phyloP scores from a whole-genome alignment of 2,113 vertebrate genomes.

The Poicephalus gulielmi region DNA sequence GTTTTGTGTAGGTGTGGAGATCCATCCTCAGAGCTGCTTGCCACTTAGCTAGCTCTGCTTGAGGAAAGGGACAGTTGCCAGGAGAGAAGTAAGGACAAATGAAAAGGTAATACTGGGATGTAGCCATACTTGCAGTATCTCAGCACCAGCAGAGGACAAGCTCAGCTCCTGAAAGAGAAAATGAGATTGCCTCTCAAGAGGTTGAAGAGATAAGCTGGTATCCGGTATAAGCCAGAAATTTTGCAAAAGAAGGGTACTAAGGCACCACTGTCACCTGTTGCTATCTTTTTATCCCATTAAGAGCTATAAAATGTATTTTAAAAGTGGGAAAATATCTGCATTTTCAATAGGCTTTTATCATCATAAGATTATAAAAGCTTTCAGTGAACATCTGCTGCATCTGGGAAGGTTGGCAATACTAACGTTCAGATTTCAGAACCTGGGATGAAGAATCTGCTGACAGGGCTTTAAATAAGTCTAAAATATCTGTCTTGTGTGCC shows the following conservation, averaged over 20 bases:
- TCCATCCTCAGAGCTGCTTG: not conserved
- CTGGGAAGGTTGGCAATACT: not conserved
- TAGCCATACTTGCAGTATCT: not conserved
- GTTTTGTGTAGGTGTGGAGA: constrained; percentile 27
- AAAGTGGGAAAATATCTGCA: not conserved
- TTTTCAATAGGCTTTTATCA: not conserved
- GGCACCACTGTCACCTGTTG: not conserved
- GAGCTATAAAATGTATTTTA: not conserved
- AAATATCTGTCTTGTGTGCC: not conserved
- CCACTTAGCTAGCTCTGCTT: constrained; percentile 23
- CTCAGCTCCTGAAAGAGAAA: not conserved
- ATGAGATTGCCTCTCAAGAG: not conserved
- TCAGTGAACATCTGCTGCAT: not conserved
- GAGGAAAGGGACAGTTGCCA: not conserved
- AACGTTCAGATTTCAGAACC: not conserved
- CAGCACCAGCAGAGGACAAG: not conserved
- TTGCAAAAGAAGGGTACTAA: not conserved
- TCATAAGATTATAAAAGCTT: not conserved
- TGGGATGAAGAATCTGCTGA: not conserved
- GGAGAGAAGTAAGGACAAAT: not conserved
- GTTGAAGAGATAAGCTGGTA: not conserved
- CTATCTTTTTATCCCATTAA: not conserved
- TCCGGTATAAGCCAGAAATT: not conserved
- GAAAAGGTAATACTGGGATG: not conserved
- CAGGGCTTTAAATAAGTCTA: not conserved